Conservation (phyloP, 2,113 vertebrate species). For the Gobiocypris rarus region DNA sequence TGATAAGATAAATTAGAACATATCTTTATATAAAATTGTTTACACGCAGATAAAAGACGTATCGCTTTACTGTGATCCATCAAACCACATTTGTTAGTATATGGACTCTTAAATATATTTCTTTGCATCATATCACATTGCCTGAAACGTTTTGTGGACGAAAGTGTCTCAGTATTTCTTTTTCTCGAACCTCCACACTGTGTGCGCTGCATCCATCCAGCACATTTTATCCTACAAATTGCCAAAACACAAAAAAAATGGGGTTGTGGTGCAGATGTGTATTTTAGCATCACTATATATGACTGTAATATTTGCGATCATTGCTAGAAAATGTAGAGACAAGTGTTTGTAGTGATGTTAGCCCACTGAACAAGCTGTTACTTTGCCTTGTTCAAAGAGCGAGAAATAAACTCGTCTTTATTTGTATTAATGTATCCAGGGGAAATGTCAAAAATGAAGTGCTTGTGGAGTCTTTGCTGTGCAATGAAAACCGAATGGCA, state of each 20-base stretch:
- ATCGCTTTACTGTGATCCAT: conserved; percentile 18
- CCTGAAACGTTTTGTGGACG: neutral
- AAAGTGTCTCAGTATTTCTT: neutral
- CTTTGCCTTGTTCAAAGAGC: neutral
- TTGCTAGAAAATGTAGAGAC: neutral
- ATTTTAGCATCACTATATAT: neutral
- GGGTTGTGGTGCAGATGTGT: neutral
- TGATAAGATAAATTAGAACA: neutral
- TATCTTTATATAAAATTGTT: conserved; percentile 24
- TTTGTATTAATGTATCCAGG: conserved; percentile 25
- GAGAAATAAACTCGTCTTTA: neutral
- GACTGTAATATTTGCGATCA: neutral
- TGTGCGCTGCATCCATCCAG: neutral
- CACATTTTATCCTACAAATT: neutral
- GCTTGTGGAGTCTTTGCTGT: conserved; percentile 4
- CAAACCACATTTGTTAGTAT: neutral
- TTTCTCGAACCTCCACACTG: neutral
- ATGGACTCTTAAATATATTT: neutral
- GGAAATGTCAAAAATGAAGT: neutral
- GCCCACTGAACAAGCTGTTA: conserved; percentile 3
- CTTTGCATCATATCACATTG: neutral
- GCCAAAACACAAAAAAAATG: neutral
- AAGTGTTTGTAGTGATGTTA: neutral
- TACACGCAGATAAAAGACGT: neutral
- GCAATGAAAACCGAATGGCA: conserved; percentile 24